Evolutionary conservation across 2,113 vertebrate species (phyloP).

Genomic region (Neotragus moschatus): DNA sequence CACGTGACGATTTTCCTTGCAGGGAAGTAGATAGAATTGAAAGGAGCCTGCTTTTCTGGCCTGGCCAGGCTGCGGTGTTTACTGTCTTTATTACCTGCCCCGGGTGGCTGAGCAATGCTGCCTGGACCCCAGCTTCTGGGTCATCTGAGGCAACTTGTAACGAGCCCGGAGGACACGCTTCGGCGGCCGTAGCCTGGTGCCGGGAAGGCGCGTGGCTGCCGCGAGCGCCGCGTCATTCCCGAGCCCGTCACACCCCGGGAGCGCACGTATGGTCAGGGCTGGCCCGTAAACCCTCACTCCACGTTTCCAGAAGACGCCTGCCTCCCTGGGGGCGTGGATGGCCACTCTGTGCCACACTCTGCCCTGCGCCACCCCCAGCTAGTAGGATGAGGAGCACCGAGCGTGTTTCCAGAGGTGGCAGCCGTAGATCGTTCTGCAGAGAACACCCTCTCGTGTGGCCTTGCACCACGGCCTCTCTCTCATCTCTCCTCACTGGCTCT

Average conservation of each 20-base stretch:
- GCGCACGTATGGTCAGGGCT: fast-evolving
- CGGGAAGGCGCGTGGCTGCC: neutral
- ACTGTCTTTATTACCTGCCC: neutral
- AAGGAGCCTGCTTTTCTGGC: neutral
- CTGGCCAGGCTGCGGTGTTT: neutral
- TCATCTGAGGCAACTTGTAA: neutral
- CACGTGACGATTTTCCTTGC: neutral
- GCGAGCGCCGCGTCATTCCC: neutral
- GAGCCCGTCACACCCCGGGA: fast-evolving
- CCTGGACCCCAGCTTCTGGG: neutral
- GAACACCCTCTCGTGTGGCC: fast-evolving
- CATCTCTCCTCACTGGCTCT: no score
- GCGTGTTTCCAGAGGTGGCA: neutral
- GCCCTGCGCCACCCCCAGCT: neutral
- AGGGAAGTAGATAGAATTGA: fast-evolving
- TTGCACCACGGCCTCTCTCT: fast-evolving
- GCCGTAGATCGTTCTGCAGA: no score
- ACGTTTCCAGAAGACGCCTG: neutral
- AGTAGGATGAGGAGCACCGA: neutral
- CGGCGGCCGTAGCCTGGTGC: fast-evolving
- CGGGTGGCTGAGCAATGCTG: no score
- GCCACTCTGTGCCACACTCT: fast-evolving
- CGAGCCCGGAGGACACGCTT: no score
- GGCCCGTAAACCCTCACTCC: fast-evolving
- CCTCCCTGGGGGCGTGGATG: fast-evolving